Base-by-base conservation (phyloP, 2,797 vertebrate genomes). In the Anguilla megastoma region DNA sequence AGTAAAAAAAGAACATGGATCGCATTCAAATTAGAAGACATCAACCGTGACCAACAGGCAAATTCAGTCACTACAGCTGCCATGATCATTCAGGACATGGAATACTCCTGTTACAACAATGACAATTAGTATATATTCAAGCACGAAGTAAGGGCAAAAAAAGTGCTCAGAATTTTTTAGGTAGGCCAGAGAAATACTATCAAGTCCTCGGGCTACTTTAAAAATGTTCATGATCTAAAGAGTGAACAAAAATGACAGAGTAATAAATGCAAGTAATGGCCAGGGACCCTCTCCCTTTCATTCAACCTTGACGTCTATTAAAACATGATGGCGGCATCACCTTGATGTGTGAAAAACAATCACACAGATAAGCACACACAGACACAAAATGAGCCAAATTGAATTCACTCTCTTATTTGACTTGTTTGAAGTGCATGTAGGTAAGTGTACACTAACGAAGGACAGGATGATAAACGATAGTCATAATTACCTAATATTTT, bases 11-110 rank as follows among this genome's bases (percentile, higher is more conserved):
- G 91, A 90, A 36, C 89, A 86, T 52, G 90, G 86, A 91, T 86
- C 56, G 94, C 89, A 1, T 93, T 94, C 92, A 91, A 90, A 92
- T 92, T 91, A 90, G 89, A 93, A 86, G 90, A 94, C 94, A 93
- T 94, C 93, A 95, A 95, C 94, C 93, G 33, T 80, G 86, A 82
- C 50, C 30, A 58, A 14, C 33, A 48, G 66, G 45, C 21, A 82
- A 82, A 82, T n/a, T 45, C 79, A 48, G 7, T 48, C 36, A 82
- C 41, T 10, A 50, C 36, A 80, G 36, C 18, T 48, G 74, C 36
- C 0, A 41, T 41, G 36, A 79, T 79, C 36, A 41, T 82, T 82
- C 79, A 82, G 79, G 41, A 82, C 79, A 82, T 2, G 21, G 79
- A 82, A 50, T 50, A 48, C n/a, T 50, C 21, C 79, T 82, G 79